These are phyloP conservation scores for Heteropelma amictum DNA, from an alignment of 2,888 invertebrate genomes.

Conservation along the genomic window DNA sequence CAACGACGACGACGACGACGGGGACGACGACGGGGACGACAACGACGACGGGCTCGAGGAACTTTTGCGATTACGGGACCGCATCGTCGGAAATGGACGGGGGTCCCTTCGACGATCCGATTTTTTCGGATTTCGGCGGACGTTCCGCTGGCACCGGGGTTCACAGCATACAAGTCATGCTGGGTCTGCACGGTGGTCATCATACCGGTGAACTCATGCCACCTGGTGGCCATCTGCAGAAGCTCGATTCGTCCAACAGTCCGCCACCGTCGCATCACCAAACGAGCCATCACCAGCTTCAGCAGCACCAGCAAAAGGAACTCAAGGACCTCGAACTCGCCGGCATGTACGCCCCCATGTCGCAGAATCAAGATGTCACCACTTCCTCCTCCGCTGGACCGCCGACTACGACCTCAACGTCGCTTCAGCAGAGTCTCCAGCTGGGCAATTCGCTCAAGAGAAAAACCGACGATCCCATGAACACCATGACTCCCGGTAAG, in stretches of 20 bases:
- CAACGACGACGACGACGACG: constrained; percentile 15
- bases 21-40: constrained; percentile 17
- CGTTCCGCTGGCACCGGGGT: constrained; percentile 80
- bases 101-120: constrained; percentile 87
- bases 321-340: constrained; percentile 74
- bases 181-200: constrained; percentile 80
- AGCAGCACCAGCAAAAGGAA: constrained; percentile 77
- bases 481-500: constrained; percentile 71
- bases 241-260: constrained; percentile 78
- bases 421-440: constrained; percentile 71
- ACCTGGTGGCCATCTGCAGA: constrained; percentile 74
- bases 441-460: constrained; percentile 72
- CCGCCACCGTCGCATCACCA: constrained; percentile 76
- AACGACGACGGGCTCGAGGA: constrained; percentile 13
- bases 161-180: constrained; percentile 85
- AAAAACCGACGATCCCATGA: constrained; percentile 73
- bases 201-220: constrained; percentile 74
- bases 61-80: constrained; percentile 43
- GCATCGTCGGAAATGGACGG: constrained; percentile 82
- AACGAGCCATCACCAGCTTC: constrained; percentile 69
- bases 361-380: constrained; percentile 78
- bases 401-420: constrained; percentile 77
- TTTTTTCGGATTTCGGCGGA: constrained; percentile 86
- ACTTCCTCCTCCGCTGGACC: constrained; percentile 73
- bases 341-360: constrained; percentile 74